Base-by-base conservation (phyloP, 1,140 invertebrate genomes). In the Hycleus cichorii region DNA sequence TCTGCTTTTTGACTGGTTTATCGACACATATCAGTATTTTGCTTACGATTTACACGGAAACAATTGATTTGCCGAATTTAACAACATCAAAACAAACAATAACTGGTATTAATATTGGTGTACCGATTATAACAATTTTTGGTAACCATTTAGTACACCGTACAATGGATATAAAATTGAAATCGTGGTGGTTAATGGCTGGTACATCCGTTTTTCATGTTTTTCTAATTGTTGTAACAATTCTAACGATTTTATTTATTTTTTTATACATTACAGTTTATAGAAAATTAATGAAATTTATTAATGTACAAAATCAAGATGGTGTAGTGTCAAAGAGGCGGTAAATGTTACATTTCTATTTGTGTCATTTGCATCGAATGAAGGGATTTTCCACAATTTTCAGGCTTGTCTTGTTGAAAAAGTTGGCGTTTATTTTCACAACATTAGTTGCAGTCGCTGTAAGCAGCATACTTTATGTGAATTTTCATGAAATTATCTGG, bases 1-100 rank as follows among this genome's bases (percentile, higher is more conserved):
- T 76, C 39, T 78, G 80, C 57, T 66, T 81, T 4, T 70, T 82
- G 3, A 71, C 81, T 27, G 77, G 76, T 1, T 75, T 81, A 69
- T 81, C 81, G 2, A 78, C 80, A 5, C 80, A 81, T 49, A 73
- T 83, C 52, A 81, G 80, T 8, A 80, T 80, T 61, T 73, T 80
- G 38, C 68, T 82, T 2, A 79, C 82, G 50, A 75, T 82, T 18
- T 82, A 80, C 52, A 77, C 80, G 3, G 78, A 81, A 63, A 62
- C 81, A n/a, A 75, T 78, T 6, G 75, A 79, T 59, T 64, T 79
- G 24, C 64, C 71, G 3, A 76, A 75, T 68, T 67, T 72, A 12
- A 72, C 74, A 57, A 73, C 76, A 58, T 72, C 81, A 60, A 79
- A 80, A 57, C 77, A 78, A 24, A 81, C 79, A 4, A 76, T 83